Conservation (phyloP, 2,797 vertebrate genomes). For the Carduelis carduelis region DNA sequence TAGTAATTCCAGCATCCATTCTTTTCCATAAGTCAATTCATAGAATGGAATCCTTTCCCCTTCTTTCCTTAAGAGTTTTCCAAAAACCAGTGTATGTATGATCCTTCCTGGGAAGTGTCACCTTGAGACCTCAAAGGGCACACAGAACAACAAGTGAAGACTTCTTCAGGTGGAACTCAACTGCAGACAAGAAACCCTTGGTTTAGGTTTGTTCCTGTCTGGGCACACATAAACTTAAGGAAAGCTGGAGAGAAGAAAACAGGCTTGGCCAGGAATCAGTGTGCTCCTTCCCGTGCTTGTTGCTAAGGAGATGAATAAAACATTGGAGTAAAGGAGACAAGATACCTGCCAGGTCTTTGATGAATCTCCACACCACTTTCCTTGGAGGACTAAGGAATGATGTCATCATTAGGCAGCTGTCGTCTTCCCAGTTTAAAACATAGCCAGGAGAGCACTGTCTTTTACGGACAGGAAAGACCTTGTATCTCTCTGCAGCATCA, state of each 20-base stretch:
- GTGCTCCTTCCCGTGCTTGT: not conserved
- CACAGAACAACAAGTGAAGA: not conserved
- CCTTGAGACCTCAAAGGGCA: not conserved
- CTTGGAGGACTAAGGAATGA: not conserved
- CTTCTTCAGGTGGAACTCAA: not conserved
- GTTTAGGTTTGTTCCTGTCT: not conserved
- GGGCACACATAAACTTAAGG: not conserved
- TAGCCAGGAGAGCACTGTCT: not conserved
- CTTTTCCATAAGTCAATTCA: not conserved
- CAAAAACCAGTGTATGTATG: not conserved
- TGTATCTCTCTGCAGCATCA: not conserved
- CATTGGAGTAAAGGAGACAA: not conserved
- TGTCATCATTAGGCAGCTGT: not conserved
- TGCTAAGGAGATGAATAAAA: not conserved
- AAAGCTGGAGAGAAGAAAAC: not conserved
- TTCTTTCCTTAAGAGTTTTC: not conserved
- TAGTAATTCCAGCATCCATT: not conserved
- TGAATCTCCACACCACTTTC: not conserved
- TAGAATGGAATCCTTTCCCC: not conserved
- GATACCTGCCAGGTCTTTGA: slow-evolving; percentile 11
- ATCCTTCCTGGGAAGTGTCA: not conserved
- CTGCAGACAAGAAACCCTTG: not conserved
- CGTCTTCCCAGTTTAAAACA: not conserved
- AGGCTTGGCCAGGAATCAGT: not conserved
- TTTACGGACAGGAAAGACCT: not conserved